A percentile compares a stretch with the other conserved stretches of the same genome.
phyloP scores from a whole-genome alignment of 2,888 invertebrate genomes.

The Nemoura dubitans region DNA sequence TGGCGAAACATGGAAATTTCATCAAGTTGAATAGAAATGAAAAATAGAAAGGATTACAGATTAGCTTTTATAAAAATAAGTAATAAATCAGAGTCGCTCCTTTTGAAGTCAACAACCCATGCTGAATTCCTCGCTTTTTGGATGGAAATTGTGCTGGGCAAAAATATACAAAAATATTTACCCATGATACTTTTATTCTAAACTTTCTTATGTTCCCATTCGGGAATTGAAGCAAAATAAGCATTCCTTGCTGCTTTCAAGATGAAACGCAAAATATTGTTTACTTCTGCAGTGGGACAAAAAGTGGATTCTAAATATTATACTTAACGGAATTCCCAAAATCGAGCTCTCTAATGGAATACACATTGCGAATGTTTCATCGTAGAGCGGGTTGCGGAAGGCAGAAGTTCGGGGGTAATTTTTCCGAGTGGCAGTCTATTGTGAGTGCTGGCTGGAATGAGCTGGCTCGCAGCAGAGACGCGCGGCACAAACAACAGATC shows the following conservation, averaged over 20 bases:
- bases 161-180: no score
- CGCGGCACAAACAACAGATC: slow-evolving; percentile 47
- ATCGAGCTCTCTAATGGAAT: slow-evolving; percentile 1
- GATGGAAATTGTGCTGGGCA: no score
- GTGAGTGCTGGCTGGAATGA: background rate
- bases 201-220: background rate
- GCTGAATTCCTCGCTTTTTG: background rate
- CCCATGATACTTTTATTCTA: background rate
- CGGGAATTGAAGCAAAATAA: background rate
- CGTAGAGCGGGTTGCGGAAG: background rate
- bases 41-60: slow-evolving; percentile 26
- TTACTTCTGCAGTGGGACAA: background rate
- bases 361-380: background rate
- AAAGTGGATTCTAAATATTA: slow-evolving; percentile 19
- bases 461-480: no score
- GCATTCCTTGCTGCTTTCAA: background rate
- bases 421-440: background rate
- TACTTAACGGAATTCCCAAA: slow-evolving; percentile 30
- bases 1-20: slow-evolving; percentile 38
- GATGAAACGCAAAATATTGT: background rate
- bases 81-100: slow-evolving; percentile 37
- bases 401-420: background rate
- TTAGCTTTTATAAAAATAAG: slow-evolving; percentile 26
- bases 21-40: slow-evolving; percentile 31
- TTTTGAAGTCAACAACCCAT: background rate